Evolutionary conservation across 2,888 invertebrate species (phyloP), one percentile per base, ranked within the genome.

Genomic region (Habroteleia sp.): DNA sequence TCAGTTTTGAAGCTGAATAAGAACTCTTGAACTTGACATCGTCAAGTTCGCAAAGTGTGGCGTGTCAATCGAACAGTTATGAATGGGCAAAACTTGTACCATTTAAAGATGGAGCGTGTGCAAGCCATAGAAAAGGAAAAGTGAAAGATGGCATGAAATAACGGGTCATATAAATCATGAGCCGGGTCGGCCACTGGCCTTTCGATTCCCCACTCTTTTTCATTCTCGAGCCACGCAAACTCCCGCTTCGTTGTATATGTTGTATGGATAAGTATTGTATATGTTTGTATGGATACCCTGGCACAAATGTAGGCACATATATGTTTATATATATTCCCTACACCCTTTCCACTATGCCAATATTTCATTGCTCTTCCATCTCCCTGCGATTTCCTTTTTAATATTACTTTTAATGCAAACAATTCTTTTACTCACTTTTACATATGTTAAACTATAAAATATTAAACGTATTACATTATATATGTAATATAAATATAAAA

Each of bases 121-220:
- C 72, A 29, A 60, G 44, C 37, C 35, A 48, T 41, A 65, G 80
- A 81, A 79, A 80, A 81, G 82, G 82, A 82, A 82, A 81, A 83
- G 81, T 82, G 81, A 72, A 48, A 58, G 60, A 79, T 75, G 60
- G 76, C 65, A 79, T 79, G 82, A 79, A 80, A 83, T 84, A 85
- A 85, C 83, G 84, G 85, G 79, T 81, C 81, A 81, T 81, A 84
- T 84, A 85, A 85, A 85, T 85, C 84, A 85, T 83, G 77, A 76
- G 80, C 74, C 78, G 71, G 79, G 80, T 82, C 84, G 83, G 82
- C 78, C 85, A 85, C 78, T 85, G 84, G 84, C 84, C 83, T 85
- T 83, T 83, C 79, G 39, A 56, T 41, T 46, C 37, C 56, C 48
- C 42, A 46, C 50, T 33, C 33, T 46, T 33, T 46, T 42, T 46